Base-by-base conservation (phyloP, 2,797 vertebrate genomes). In the Falco berigora region DNA sequence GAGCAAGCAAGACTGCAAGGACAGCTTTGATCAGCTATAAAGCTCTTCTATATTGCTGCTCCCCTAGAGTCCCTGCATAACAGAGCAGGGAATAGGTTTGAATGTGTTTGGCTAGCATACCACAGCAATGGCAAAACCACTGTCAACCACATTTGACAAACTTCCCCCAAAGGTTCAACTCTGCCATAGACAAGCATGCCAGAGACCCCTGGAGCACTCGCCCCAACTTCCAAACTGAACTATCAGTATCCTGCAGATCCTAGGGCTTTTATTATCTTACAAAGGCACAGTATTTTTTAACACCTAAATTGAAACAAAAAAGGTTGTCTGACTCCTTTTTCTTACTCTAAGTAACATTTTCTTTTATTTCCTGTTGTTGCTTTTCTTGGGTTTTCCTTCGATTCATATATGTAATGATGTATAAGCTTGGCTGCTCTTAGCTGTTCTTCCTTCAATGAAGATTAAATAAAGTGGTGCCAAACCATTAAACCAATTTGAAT, bases 401-500 rank as follows among this genome's bases (percentile, higher is more conserved):
- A 90, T 88, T 88, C 76, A 32, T 80, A 18, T 17, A 44, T n/a
- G 16, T 76, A 67, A 18, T 53, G 86, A 61, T 80, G n/a, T 32
- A 40, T 79, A 62, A 74, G 17, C 69, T 55, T 86, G 58, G 66
- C 69, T 95, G 68, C 10, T 90, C 30, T 88, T 28, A 56, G 73
- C 80, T 71, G 44, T 91, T 79, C 34, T 38, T 94, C 84, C 87
- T 86, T 69, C 67, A 53, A 50, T 52, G 80, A 81, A 81, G 52
- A 84, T 32, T 79, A 94, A 94, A 93, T 81, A 92, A 91, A 96
- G 85, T 19, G 19, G 63, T 93, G 91, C 77, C 71, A 94, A 87
- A 52, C 42, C 49, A 66, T 82, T 92, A 91, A 94, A 94, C 68
- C 55, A 49, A 69, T 78, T 91, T 18, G 4, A 91, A 89, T 94